phyloP scores from a whole-genome alignment of 2,113 vertebrate genomes.

The Cyphomyrus discorhynchus region DNA sequence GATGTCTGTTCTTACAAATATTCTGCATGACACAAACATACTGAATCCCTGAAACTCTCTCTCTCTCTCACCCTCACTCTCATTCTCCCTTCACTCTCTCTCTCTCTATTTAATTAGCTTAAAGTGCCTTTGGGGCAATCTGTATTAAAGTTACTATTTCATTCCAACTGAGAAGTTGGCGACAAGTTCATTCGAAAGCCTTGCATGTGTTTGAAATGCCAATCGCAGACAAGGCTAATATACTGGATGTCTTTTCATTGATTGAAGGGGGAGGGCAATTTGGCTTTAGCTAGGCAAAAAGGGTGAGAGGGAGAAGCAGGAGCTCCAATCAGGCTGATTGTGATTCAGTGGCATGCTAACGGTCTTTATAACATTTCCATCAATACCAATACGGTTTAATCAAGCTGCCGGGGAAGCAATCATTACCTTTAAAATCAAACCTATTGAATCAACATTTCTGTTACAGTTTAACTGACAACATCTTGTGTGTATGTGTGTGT shows the following conservation, averaged over 20 bases:
- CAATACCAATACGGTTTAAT: conserved; percentile 64
- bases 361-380: conserved; percentile 49
- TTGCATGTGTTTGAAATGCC: conserved; percentile 44
- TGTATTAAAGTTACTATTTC: conserved; percentile 38
- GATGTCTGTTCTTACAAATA: conserved; percentile 59
- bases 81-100: conserved; percentile 44
- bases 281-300: conserved; percentile 22
- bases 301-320: conserved; percentile 27
- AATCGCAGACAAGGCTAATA: conserved; percentile 45
- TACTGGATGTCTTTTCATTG: conserved; percentile 53
- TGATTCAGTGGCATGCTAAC: conserved; percentile 41
- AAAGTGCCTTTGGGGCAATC: conserved; percentile 50
- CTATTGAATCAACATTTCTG: conserved; percentile 62
- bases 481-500: conserved; percentile 27
- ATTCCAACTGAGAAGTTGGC: conserved; percentile 36
- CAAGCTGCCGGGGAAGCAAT: conserved; percentile 61
- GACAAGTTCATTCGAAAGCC: conserved; percentile 30
- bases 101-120: conserved; percentile 62
- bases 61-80: conserved; percentile 29
- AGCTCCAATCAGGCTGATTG: conserved; percentile 43
- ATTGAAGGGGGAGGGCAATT: conserved; percentile 36
- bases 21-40: conserved; percentile 61
- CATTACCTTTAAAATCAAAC: conserved; percentile 66
- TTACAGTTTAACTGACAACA: conserved; percentile 61
- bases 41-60: conserved; percentile 40